phyloP scores from a whole-genome alignment of 1,140 invertebrate species.

The Cylas formicarius region DNA sequence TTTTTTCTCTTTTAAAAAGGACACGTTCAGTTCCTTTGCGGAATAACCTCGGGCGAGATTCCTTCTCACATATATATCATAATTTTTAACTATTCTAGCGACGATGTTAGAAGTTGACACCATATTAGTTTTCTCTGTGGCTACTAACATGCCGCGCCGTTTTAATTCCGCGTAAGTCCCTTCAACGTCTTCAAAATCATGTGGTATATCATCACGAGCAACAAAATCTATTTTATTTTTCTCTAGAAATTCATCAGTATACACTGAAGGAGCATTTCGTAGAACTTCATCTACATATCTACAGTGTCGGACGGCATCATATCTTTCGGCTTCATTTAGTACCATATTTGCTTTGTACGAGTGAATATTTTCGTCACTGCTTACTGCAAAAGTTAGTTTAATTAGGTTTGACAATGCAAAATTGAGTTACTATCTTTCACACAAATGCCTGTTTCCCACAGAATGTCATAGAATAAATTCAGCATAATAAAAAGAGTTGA shows the following conservation, averaged over 20 bases:
- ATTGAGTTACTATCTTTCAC: neutral
- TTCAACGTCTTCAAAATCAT: constrained; percentile 64
- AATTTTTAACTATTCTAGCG: constrained; percentile 97
- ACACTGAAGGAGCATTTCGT: constrained; percentile 87
- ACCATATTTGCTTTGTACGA: constrained; percentile 92
- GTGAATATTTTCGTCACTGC: constrained; percentile 82
- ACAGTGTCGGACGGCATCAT: constrained; percentile 96
- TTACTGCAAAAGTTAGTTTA: constrained; percentile 57
- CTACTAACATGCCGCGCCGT: constrained; percentile 92
- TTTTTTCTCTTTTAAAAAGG: constrained; percentile 92
- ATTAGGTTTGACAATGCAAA: neutral
- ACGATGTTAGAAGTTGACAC: constrained; percentile 98
- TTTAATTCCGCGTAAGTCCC: constrained; percentile 92
- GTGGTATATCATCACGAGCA: constrained; percentile 97
- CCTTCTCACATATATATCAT: constrained; percentile 94
- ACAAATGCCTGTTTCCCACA: too few species aligned
- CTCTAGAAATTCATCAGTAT: constrained; percentile 83
- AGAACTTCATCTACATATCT: constrained; percentile 98
- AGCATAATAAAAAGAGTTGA: too few species aligned
- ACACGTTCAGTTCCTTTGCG: constrained; percentile 96
- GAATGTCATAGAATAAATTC: too few species aligned
- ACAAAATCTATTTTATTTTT: constrained; percentile 99
- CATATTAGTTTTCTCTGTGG: constrained; percentile 91
- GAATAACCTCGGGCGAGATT: constrained; percentile 95
- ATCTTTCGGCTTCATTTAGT: constrained; percentile 91